These are phyloP conservation scores for Karalla daura DNA, from an alignment of 2,797 vertebrate genomes.

Conservation along the genomic window DNA sequence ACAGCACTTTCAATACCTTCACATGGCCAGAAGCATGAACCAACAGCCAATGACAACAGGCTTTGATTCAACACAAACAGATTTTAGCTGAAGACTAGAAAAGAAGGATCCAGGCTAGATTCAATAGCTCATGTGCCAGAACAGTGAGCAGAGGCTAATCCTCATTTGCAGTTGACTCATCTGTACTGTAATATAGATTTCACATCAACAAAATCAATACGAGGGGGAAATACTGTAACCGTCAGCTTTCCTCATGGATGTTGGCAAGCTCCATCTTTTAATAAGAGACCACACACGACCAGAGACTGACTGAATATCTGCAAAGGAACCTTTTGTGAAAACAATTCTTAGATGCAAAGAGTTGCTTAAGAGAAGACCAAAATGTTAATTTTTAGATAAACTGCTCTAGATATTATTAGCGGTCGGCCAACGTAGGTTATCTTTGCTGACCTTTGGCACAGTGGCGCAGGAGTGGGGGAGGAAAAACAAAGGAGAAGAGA, in stretches of 20 bases:
- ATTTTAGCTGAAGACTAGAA: neutral
- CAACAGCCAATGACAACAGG: neutral
- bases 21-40: slow-evolving; percentile 3
- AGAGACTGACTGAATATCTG: neutral
- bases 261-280: slow-evolving; percentile 1
- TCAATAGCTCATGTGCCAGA: slow-evolving; percentile 13
- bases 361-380: neutral
- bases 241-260: slow-evolving; percentile 5
- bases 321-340: neutral
- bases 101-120: neutral
- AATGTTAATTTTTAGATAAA: slow-evolving; percentile 1
- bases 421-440: neutral
- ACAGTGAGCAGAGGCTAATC: slow-evolving; percentile 16
- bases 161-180: slow-evolving; percentile 34
- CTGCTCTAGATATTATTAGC: slow-evolving; percentile 2
- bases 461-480: slow-evolving; percentile 3
- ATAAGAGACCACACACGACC: neutral
- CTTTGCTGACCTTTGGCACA: slow-evolving; percentile 46
- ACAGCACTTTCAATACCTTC: neutral
- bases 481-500: neutral
- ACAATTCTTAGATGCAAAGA: neutral
- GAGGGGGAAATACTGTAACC: slow-evolving; percentile 8
- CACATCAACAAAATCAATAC: slow-evolving; percentile 38
- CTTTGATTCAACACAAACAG: slow-evolving; percentile 7
- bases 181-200: slow-evolving; percentile 42